Base-by-base conservation (phyloP, 2,797 vertebrate species). In the Todus mexicanus region DNA sequence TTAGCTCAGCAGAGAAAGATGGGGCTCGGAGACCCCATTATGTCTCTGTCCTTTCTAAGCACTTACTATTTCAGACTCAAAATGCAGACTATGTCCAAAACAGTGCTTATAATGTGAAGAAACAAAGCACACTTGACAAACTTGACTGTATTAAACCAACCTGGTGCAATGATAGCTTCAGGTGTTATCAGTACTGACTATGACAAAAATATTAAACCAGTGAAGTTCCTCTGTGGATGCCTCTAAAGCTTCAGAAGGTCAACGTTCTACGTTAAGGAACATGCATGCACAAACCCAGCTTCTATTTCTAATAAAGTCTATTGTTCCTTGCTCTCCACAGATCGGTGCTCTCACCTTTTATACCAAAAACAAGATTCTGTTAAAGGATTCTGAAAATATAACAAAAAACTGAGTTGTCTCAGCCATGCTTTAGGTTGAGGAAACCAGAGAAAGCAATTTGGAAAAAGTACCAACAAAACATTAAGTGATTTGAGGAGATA, bases 401-500 rank as follows among this genome's bases (percentile, higher is more conserved):
- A 53, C 3, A 50, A 54, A 51, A 75, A 76, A 27, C 1, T 35
- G 20, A 45, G 12, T n/a, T 31, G 18, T 38, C n/a, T 45, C 37
- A 26, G 37, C 43, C 13, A 29, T 27, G 10, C 38, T 70, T 72
- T 45, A 69, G 15, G 42, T 35, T 29, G 48, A 60, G 40, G 18
- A 80, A 87, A 38, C 5, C 15, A 33, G n/a, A 60, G 12, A 68
- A 69, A 56, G 22, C 26, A 70, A 50, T 15, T 13, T 40, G 25
- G 37, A 59, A 85, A 14, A 37, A 4, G n/a, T 2, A 40, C 4
- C 13, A 56, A 77, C 47, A 47, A 27, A 25, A 7, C 17, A 17
- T 5, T 4, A 47, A 70, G 16, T 1, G 2, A 56, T 21, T 54
- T 0, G 4, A 50, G 43, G 26, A 53, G 5, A 37, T 0, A 17